Evolutionary conservation across 2,113 vertebrate species (phyloP).

Genomic region (Calcarius ornatus): DNA sequence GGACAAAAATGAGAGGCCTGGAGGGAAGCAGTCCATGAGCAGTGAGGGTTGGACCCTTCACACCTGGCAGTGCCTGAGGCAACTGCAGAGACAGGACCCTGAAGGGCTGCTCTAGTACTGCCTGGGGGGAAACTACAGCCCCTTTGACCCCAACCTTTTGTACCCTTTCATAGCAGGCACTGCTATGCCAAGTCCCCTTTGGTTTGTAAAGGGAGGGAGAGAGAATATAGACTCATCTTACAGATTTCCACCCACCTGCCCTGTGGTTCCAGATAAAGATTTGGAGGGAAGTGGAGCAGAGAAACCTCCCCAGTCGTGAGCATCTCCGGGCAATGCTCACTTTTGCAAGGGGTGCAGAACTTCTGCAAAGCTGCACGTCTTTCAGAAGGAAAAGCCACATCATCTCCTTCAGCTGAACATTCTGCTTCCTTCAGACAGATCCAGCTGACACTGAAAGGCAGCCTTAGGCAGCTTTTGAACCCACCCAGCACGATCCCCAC

Average conservation of each 20-base stretch:
- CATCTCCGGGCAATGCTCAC: neutral
- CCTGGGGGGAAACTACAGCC: neutral
- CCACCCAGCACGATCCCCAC: neutral
- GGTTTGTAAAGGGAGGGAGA: neutral
- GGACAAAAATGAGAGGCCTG: neutral
- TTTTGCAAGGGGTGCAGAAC: neutral
- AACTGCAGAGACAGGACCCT: neutral
- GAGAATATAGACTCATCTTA: neutral
- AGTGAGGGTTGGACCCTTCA: neutral
- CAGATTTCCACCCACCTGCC: neutral
- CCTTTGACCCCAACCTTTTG: neutral
- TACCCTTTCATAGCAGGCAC: neutral
- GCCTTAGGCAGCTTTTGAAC: neutral
- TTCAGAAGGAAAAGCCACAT: neutral
- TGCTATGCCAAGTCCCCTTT: neutral
- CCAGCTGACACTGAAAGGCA: neutral
- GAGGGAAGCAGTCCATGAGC: neutral
- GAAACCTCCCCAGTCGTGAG: accelerated
- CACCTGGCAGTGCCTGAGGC: neutral
- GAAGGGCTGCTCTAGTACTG: neutral
- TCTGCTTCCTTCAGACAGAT: neutral
- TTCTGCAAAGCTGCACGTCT: accelerated
- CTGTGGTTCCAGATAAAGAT: neutral
- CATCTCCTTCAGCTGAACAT: neutral
- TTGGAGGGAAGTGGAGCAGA: neutral